Conservation (phyloP, 2,797 vertebrate genomes). For the Octomys mimax region DNA sequence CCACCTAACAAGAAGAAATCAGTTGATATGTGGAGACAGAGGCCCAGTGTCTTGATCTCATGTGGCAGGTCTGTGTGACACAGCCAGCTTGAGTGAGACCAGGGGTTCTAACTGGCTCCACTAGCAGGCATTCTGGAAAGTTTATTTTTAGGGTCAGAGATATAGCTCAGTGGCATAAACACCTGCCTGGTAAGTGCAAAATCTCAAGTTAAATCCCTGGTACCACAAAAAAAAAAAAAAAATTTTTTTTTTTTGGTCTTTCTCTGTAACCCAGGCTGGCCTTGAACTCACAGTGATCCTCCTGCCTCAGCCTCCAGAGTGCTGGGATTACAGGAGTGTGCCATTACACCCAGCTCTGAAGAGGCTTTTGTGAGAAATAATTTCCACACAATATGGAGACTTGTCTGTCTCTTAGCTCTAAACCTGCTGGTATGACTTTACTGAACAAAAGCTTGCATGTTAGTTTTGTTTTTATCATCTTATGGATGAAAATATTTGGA, state of each 20-base stretch:
- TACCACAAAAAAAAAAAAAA: no score
- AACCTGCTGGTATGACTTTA: not conserved
- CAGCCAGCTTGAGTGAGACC: not conserved
- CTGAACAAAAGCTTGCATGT: not conserved
- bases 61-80: not conserved
- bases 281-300: not conserved
- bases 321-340: not conserved
- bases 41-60: not conserved
- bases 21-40: not conserved
- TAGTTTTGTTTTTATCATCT: slow-evolving; percentile 16
- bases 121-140: not conserved
- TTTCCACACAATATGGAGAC: not conserved
- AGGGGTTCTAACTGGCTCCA: not conserved
- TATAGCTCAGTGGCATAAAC: no score
- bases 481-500: slow-evolving; percentile 16
- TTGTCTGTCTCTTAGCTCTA: not conserved
- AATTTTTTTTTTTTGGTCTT: not conserved
- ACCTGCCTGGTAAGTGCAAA: no score
- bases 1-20: not conserved
- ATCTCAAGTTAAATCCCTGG: no score
- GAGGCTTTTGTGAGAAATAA: slow-evolving; percentile 48
- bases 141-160: not conserved
- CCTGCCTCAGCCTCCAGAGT: not conserved
- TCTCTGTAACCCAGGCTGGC: not conserved
- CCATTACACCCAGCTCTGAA: not conserved